Conservation (phyloP, 2,888 invertebrate species). For the Caenorhabditis sp. region DNA sequence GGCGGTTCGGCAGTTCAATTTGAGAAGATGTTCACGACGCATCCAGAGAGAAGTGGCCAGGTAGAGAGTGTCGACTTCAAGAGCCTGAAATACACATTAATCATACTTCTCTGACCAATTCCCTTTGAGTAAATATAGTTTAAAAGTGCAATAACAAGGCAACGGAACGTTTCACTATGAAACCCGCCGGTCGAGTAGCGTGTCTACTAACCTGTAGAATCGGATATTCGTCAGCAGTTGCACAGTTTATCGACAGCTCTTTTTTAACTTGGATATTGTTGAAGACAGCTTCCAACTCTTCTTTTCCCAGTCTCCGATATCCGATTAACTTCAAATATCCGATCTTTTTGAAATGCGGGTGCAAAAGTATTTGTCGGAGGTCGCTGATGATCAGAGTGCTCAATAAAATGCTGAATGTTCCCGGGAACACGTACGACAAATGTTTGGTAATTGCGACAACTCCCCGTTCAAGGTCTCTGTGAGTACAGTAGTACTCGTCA, state of each 20-base stretch:
- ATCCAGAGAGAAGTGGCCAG: slow-evolving; percentile 12
- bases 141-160: no score
- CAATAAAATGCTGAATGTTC: neutral
- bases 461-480: neutral
- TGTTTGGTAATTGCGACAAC: slow-evolving; percentile 20
- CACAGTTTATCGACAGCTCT: neutral
- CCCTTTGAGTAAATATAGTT: no score
- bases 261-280: neutral
- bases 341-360: slow-evolving; percentile 3
- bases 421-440: slow-evolving; percentile 10
- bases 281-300: slow-evolving; percentile 11
- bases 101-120: no score
- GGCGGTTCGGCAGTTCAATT: slow-evolving; percentile 11
- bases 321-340: no score
- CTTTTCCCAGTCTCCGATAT: no score
- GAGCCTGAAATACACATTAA: slow-evolving; percentile 34
- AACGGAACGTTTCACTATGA: no score
- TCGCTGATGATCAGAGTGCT: neutral
- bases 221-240: slow-evolving; percentile 10
- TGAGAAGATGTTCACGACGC: slow-evolving; percentile 22
- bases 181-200: no score
- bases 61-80: slow-evolving; percentile 15
- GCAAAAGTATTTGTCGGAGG: neutral
- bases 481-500: slow-evolving; percentile 24
- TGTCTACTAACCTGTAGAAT: slow-evolving; percentile 31